These are phyloP conservation scores for Engystomops pustulosus DNA, from an alignment of 2,113 vertebrate species.

Conservation along the genomic window DNA sequence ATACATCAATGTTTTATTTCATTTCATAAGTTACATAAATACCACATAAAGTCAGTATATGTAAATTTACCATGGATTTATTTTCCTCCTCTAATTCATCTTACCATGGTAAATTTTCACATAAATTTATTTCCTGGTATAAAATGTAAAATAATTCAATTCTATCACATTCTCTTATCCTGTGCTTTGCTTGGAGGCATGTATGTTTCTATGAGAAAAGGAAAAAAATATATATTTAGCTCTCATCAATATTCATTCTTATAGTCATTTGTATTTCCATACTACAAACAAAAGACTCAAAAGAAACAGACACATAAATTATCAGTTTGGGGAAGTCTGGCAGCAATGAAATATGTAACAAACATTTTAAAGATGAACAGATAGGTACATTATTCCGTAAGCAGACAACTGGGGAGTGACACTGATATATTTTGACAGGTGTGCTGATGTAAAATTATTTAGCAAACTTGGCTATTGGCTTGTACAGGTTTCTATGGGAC, in stretches of 20 bases:
- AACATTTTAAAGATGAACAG: conserved; percentile 77
- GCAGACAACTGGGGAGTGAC: conserved; percentile 73
- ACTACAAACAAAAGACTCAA: conserved; percentile 13
- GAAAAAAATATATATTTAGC: background rate
- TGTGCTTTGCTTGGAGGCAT: background rate
- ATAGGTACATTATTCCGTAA: conserved; percentile 74
- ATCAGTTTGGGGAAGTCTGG: conserved; percentile 65
- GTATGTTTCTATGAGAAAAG: background rate
- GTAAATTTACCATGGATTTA: background rate
- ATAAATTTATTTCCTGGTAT: background rate
- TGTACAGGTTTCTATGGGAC: conserved; percentile 69
- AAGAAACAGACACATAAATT: conserved; percentile 63
- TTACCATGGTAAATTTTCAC: background rate
- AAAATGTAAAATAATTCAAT: background rate
- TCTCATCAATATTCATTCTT: conserved; percentile 21
- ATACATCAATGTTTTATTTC: too few species aligned
- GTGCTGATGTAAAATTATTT: conserved; percentile 81
- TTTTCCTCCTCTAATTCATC: background rate
- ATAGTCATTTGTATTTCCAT: background rate
- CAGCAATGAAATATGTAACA: conserved; percentile 74
- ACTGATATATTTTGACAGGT: conserved; percentile 79
- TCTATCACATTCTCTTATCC: background rate
- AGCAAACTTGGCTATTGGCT: conserved; percentile 70
- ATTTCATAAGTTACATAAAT: background rate
- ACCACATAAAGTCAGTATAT: background rate